These are phyloP conservation scores for Pantherophis alleghaniensis DNA, from an alignment of 2,797 vertebrate genomes.

Conservation along the genomic window DNA sequence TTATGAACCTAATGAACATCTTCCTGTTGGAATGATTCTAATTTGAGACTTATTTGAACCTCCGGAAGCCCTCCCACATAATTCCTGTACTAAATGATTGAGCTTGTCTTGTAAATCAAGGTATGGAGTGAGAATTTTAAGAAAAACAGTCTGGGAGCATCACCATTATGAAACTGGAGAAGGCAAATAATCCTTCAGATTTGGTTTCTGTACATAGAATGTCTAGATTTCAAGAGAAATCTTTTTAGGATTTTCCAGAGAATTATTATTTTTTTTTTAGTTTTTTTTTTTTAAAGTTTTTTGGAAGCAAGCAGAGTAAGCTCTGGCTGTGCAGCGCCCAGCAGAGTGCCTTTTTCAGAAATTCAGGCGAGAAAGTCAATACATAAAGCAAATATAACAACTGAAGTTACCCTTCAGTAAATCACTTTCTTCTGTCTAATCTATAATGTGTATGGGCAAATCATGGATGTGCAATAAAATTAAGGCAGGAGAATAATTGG, in stretches of 20 bases:
- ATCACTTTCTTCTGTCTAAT: background rate
- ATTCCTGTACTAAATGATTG: conserved; percentile 31
- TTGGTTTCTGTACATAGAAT: conserved; percentile 2
- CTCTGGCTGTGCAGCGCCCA: background rate
- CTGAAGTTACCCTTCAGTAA: background rate
- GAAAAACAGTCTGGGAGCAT: background rate
- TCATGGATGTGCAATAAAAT: background rate
- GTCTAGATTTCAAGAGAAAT: background rate
- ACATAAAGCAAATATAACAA: background rate
- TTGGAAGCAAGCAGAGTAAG: background rate
- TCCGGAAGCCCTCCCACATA: conserved; percentile 21
- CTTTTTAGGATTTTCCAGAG: background rate
- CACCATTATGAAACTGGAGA: background rate
- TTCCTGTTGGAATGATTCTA: conserved; percentile 39
- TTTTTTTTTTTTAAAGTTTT: background rate
- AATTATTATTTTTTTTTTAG: background rate
- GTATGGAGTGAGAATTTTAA: background rate
- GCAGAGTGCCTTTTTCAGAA: background rate
- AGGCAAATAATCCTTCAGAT: background rate
- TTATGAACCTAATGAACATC: conserved; percentile 38
- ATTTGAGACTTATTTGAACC: conserved; percentile 30
- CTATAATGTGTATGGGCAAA: too few relatives aligned
- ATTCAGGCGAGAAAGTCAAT: background rate
- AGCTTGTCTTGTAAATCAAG: conserved; percentile 7
- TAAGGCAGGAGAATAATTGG: background rate